Conservation (phyloP, 2,113 vertebrate species). For the Brevimyrus niger region DNA sequence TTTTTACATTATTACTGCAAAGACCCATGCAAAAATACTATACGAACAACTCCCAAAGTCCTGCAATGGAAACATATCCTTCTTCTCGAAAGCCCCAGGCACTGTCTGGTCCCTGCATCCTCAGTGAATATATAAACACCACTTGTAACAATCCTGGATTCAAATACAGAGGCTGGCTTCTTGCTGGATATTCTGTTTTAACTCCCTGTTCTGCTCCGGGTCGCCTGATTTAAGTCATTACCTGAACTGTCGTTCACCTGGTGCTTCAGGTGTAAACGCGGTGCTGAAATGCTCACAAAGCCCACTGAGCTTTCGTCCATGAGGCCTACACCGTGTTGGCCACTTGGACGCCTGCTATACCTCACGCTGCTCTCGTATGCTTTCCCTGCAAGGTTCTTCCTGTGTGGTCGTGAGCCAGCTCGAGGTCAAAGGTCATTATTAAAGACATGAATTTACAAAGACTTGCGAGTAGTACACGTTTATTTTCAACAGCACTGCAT, state of each 20-base stretch:
- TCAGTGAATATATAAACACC: background rate
- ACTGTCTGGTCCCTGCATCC: background rate
- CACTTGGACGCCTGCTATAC: background rate
- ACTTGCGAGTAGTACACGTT: background rate
- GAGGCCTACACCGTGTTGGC: background rate
- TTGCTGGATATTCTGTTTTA: background rate
- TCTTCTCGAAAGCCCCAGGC: background rate
- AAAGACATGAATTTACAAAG: conserved; percentile 6
- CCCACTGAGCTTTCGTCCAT: background rate
- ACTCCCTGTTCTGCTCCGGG: background rate
- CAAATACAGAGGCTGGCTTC: background rate
- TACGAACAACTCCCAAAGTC: background rate
- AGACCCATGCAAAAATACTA: background rate
- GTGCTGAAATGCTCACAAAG: background rate
- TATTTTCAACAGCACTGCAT: conserved; percentile 5
- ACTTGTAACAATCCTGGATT: background rate
- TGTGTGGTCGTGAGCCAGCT: background rate
- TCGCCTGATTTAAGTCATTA: background rate
- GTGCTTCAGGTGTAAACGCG: background rate
- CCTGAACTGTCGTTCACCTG: background rate
- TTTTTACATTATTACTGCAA: background rate
- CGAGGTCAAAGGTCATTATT: background rate
- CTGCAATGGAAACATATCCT: background rate
- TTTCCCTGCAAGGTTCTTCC: background rate
- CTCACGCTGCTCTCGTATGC: background rate